phyloP scores from a whole-genome alignment of 1,140 invertebrate genomes.

The Oreohelix idahoensis region DNA sequence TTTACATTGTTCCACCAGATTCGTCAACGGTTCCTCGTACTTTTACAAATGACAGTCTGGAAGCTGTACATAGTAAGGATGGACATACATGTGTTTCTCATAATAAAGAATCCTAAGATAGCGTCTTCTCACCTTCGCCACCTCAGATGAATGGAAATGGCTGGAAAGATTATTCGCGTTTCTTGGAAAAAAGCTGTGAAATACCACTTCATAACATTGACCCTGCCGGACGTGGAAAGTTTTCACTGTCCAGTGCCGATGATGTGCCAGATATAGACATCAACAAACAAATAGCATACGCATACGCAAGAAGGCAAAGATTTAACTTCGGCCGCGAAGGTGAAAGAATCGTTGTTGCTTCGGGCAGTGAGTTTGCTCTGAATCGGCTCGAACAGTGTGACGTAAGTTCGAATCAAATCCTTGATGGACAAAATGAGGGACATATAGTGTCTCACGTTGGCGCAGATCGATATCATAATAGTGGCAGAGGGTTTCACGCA shows the following conservation, averaged over 20 bases:
- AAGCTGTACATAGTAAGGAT: neutral
- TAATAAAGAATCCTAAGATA: neutral
- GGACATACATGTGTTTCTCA: neutral
- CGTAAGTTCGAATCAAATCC: neutral
- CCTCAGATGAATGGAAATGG: neutral
- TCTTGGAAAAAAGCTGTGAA: constrained; percentile 19
- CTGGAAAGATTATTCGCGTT: constrained; percentile 20
- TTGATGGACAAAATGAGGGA: neutral
- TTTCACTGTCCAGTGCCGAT: neutral
- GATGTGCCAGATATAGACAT: constrained; percentile 9
- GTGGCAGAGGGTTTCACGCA: neutral
- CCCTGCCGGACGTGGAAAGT: neutral
- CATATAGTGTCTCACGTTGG: neutral
- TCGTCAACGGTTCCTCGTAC: neutral
- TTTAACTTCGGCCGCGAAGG: neutral
- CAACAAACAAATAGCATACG: neutral
- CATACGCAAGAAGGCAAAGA: neutral
- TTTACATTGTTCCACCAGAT: neutral
- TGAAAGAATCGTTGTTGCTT: neutral
- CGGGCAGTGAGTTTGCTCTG: neutral
- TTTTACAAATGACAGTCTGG: neutral
- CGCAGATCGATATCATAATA: neutral
- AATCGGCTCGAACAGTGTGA: neutral
- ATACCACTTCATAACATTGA: constrained; percentile 33
- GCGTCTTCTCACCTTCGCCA: neutral